Evolutionary conservation across 1,140 invertebrate genomes (phyloP).

Genomic region (Brachystomella parvula): DNA sequence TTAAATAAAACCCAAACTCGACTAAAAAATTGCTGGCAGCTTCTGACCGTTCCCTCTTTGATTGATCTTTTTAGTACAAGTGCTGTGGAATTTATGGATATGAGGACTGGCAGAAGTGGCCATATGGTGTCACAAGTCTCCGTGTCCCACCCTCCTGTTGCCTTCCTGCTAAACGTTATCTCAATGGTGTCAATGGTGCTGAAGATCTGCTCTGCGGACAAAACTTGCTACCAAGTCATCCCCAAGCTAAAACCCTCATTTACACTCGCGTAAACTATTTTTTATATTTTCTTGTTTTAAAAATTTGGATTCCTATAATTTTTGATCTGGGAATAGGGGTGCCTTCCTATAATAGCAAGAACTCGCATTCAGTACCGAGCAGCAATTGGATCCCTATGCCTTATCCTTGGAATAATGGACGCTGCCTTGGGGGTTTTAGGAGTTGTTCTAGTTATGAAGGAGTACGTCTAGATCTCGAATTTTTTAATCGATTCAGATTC

Average conservation of each 20-base stretch:
- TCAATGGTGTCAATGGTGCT: neutral
- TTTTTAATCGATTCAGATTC: too few relatives aligned
- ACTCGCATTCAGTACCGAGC: neutral
- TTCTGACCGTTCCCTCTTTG: too few relatives aligned
- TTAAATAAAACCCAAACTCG: neutral
- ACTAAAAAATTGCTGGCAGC: too few relatives aligned
- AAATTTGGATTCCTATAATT: neutral
- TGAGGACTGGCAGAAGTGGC: neutral
- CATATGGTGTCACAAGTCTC: neutral
- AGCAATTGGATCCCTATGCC: neutral
- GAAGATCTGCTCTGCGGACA: neutral
- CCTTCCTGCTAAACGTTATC: neutral
- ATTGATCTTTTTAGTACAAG: neutral
- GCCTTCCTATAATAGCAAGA: neutral
- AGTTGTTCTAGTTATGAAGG: neutral
- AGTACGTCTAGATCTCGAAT: neutral
- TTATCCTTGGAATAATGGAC: neutral
- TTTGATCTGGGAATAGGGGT: conserved; percentile 2
- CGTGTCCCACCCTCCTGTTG: neutral
- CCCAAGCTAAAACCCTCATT: neutral
- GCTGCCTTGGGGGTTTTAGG: neutral
- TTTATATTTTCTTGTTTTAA: neutral
- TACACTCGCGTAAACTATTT: neutral
- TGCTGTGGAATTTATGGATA: neutral
- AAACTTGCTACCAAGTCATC: neutral